phyloP scores from a whole-genome alignment of 1,140 invertebrate genomes.

The Gyrodactylus bullatarudis region DNA sequence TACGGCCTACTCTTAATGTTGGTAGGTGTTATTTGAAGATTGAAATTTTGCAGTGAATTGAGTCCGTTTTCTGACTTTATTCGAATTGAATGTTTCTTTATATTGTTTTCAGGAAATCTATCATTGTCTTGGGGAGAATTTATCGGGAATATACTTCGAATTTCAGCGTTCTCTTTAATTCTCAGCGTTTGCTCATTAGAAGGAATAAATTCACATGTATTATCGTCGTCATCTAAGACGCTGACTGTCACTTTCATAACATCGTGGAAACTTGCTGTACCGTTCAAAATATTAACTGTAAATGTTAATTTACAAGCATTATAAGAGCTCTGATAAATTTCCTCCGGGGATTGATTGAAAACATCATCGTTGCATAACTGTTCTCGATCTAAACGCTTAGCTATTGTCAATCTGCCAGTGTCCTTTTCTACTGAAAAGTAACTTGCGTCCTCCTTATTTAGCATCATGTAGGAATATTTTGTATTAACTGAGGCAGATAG shows the following conservation, averaged over 20 bases:
- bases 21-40: neutral
- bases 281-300: neutral
- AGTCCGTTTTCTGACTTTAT: neutral
- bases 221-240: neutral
- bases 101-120: neutral
- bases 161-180: neutral
- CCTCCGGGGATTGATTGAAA: neutral
- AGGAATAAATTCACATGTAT: neutral
- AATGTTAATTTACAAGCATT: neutral
- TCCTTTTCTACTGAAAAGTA: neutral
- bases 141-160: neutral
- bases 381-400: neutral
- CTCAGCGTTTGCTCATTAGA: neutral
- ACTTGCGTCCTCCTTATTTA: neutral
- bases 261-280: neutral
- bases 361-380: neutral
- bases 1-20: neutral
- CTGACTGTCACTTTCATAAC: neutral
- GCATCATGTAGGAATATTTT: neutral
- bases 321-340: neutral
- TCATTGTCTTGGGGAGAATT: neutral
- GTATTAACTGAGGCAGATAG: neutral
- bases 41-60: neutral
- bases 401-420: neutral
- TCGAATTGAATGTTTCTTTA: neutral